Percentiles rank a stretch among this genome's conserved stretches.
These are phyloP conservation scores for Stictonetta naevosa DNA, from an alignment of 2,113 vertebrate genomes.

Conservation along the genomic window DNA sequence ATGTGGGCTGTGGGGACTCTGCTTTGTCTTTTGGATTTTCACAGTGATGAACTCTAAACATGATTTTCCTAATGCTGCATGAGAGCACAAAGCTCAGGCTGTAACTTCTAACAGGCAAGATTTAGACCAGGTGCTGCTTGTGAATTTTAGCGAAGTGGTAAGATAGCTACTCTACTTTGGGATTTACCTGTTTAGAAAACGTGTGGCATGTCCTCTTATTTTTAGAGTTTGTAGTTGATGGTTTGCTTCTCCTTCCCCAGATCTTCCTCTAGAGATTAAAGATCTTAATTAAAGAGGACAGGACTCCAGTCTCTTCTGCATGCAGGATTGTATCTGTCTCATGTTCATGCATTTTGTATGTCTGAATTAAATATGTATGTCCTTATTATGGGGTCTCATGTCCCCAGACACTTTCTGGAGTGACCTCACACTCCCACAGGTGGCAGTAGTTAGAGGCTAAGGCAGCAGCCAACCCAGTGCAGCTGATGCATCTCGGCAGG, in stretches of 20 bases:
- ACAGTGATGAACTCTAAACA: background rate
- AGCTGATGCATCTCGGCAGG: background rate
- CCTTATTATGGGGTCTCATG: background rate
- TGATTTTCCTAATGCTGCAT: background rate
- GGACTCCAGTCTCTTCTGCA: background rate
- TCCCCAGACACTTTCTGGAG: background rate
- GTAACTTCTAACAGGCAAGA: background rate
- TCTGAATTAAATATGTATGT: background rate
- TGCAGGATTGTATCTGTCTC: background rate
- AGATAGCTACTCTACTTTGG: background rate
- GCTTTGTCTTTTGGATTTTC: background rate
- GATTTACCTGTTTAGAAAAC: background rate
- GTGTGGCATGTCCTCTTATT: background rate
- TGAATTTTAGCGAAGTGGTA: background rate
- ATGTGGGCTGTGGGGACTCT: background rate
- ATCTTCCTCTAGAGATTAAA: background rate
- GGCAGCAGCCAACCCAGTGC: background rate
- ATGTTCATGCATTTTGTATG: background rate
- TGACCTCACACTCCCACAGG: background rate
- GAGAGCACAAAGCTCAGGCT: background rate
- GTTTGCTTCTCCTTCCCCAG: background rate
- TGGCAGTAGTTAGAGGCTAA: background rate
- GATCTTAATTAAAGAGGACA: conserved; percentile 6
- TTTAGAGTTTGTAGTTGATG: background rate
- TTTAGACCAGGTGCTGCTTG: background rate